These are phyloP conservation scores for Drosophila basisetae DNA, from an alignment of 2,888 invertebrate genomes.

Conservation along the genomic window DNA sequence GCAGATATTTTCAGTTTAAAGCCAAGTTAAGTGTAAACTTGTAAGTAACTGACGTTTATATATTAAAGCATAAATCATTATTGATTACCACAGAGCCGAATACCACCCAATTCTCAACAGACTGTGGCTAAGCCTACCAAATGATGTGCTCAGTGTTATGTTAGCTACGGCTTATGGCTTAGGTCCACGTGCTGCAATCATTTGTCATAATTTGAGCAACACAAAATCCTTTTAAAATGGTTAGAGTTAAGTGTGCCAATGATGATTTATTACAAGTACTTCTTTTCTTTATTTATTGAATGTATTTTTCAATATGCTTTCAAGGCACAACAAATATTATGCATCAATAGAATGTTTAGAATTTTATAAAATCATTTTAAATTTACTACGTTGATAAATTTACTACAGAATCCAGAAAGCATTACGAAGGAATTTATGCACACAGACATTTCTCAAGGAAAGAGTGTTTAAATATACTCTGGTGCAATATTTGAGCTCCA, in stretches of 20 bases:
- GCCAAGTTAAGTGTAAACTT: slow-evolving; percentile 23
- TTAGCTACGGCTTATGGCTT: slow-evolving; percentile 12
- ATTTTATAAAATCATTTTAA: not conserved
- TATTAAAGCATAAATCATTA: slow-evolving; percentile 54
- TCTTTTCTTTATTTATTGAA: not conserved
- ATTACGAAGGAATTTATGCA: not conserved
- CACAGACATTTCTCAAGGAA: not conserved
- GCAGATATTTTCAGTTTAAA: slow-evolving; percentile 39
- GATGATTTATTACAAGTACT: slow-evolving; percentile 17
- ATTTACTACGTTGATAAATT: not conserved
- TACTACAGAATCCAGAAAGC: not conserved
- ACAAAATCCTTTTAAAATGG: not conserved
- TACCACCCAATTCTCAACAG: not conserved
- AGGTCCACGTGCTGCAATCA: slow-evolving; percentile 17
- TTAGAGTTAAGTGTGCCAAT: not conserved
- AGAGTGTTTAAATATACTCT: not conserved
- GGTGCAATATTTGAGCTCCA: not conserved
- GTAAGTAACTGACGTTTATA: slow-evolving; percentile 10
- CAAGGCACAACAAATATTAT: not conserved
- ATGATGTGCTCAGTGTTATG: slow-evolving; percentile 24
- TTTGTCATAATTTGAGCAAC: slow-evolving; percentile 42
- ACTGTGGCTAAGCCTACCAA: slow-evolving; percentile 1
- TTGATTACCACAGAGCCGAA: slow-evolving; percentile 35
- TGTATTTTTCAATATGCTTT: not conserved
- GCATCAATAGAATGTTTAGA: not conserved